These are phyloP conservation scores for Hemiscyllium ocellatum DNA, from an alignment of 2,113 vertebrate species.

Conservation along the genomic window DNA sequence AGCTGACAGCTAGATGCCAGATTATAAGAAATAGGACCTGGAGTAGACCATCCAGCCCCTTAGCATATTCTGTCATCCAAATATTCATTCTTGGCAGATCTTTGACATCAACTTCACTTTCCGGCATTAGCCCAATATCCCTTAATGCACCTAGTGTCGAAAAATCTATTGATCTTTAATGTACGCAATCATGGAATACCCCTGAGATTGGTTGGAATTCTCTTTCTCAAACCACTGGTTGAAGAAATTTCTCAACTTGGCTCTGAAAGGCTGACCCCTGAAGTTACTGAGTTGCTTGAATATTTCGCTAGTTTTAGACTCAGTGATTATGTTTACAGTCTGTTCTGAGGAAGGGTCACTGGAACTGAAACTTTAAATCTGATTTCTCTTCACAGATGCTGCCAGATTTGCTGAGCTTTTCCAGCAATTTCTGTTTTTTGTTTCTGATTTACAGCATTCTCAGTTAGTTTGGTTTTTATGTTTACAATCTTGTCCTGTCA, in stretches of 20 bases:
- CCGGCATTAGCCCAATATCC: neutral
- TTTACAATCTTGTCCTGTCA: neutral
- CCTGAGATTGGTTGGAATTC: too few species aligned
- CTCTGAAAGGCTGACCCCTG: neutral
- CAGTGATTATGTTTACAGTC: neutral
- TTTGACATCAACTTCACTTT: neutral
- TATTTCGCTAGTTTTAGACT: neutral
- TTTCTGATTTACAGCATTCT: too few species aligned
- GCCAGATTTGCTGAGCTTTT: too few species aligned
- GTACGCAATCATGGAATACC: neutral
- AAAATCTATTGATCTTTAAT: neutral
- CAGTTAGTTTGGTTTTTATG: neutral
- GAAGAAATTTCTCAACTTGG: neutral
- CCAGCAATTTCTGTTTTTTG: too few species aligned
- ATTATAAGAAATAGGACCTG: neutral
- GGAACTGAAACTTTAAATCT: too few species aligned
- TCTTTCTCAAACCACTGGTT: too few species aligned
- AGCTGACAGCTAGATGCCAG: neutral
- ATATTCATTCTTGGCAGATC: neutral
- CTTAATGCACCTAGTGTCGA: neutral
- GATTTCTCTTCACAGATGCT: too few species aligned
- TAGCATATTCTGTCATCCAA: neutral
- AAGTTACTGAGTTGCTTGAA: neutral
- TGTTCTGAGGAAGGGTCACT: neutral
- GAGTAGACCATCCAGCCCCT: neutral